A percentile compares a stretch with the other conserved stretches of the same genome.
Conservation (phyloP, 2,797 vertebrate genomes). For the Sebastes oblongus region DNA sequence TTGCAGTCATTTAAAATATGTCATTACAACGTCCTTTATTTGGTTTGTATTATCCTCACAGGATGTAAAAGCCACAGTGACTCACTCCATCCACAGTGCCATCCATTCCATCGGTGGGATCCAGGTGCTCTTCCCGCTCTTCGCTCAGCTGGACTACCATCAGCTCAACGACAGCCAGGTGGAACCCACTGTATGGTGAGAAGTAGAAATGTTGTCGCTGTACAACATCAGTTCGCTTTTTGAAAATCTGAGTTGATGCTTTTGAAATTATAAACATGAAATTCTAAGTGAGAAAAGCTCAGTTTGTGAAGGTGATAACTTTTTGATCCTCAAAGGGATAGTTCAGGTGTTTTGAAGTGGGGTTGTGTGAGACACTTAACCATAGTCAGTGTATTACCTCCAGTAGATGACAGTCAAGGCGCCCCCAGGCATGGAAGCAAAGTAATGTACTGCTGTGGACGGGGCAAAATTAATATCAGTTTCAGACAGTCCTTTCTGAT, state of each 20-base stretch:
- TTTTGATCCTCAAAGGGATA: too few relatives aligned
- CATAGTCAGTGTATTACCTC: too few relatives aligned
- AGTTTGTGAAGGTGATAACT: neutral
- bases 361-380: too few relatives aligned
- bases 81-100: slow-evolving; percentile 95
- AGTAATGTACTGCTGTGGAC: too few relatives aligned
- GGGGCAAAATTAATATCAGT: too few relatives aligned
- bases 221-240: neutral
- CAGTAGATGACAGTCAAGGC: too few relatives aligned
- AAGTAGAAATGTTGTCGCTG: neutral
- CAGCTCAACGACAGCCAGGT: slow-evolving; percentile 87
- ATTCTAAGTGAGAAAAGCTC: neutral
- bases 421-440: too few relatives aligned
- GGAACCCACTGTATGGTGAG: slow-evolving; percentile 92
- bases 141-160: slow-evolving; percentile 92
- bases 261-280: neutral
- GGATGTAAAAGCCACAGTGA: slow-evolving; percentile 96
- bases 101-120: slow-evolving; percentile 97
- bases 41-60: slow-evolving; percentile 62
- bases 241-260: neutral
- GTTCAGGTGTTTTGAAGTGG: too few relatives aligned
- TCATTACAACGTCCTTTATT: neutral
- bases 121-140: slow-evolving; percentile 96
- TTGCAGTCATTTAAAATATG: neutral
- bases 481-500: too few relatives aligned